phyloP scores from a whole-genome alignment of 2,113 vertebrate genomes.

The Serinus canaria region DNA sequence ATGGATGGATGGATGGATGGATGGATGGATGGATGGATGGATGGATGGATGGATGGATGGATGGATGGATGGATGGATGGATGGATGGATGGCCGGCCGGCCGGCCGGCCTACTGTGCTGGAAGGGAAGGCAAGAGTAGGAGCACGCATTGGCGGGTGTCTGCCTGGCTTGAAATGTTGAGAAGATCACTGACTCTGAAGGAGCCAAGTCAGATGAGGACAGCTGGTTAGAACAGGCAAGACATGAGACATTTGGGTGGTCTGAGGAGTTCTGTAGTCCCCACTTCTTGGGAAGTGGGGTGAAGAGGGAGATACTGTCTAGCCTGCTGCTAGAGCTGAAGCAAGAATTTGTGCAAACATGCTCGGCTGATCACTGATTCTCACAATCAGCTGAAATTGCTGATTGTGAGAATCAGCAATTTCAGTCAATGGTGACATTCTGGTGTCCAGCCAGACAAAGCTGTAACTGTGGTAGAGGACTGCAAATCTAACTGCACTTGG shows the following conservation, averaged over 20 bases:
- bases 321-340: neutral
- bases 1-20: neutral
- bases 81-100: neutral
- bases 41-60: neutral
- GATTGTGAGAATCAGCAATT: neutral
- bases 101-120: neutral
- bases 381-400: too few species aligned
- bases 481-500: neutral
- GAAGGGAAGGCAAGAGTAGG: neutral
- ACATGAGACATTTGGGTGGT: neutral
- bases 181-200: neutral
- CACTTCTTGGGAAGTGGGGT: neutral
- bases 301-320: neutral
- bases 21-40: neutral
- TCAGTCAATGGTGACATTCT: neutral
- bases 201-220: neutral
- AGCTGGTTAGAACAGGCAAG: neutral
- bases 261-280: neutral
- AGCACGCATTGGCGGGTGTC: neutral
- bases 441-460: neutral
- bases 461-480: neutral
- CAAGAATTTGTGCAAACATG: neutral
- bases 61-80: neutral
- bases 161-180: neutral
- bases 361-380: neutral